Evolutionary conservation across 2,113 vertebrate genomes (phyloP).

Genomic region (Dicaeum eximium): DNA sequence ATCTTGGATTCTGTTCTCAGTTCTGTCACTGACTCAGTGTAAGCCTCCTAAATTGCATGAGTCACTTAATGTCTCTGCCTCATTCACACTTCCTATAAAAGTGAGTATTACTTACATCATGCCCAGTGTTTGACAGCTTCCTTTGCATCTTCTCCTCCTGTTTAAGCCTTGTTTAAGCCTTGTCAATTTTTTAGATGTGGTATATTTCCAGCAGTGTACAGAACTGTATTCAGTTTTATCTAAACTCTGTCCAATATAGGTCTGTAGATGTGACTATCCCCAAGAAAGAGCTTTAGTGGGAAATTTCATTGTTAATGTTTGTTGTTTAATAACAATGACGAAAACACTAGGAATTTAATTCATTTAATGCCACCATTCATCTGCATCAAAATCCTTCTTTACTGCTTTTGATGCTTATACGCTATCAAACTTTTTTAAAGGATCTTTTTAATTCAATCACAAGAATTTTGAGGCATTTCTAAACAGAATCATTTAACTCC

Average conservation of each 20-base stretch:
- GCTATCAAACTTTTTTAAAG: neutral
- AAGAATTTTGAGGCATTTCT: neutral
- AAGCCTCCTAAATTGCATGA: neutral
- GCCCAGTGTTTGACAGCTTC: neutral
- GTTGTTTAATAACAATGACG: neutral
- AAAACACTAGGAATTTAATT: neutral
- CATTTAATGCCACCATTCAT: neutral
- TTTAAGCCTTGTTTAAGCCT: neutral
- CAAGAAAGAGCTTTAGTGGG: neutral
- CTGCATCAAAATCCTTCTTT: neutral
- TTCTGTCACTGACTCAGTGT: slow-evolving; percentile 11
- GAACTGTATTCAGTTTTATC: neutral
- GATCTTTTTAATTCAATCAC: neutral
- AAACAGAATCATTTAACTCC: neutral
- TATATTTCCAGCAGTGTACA: neutral
- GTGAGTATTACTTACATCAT: neutral
- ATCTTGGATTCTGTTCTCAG: slow-evolving; percentile 2
- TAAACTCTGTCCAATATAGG: neutral
- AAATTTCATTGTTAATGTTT: neutral
- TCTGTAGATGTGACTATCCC: neutral
- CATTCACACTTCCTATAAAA: slow-evolving; percentile 6
- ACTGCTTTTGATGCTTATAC: neutral
- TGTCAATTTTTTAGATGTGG: too few species aligned
- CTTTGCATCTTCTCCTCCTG: neutral
- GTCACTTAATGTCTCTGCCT: slow-evolving; percentile 1